phyloP scores from a whole-genome alignment of 1,140 invertebrate genomes.

The Drosophila miranda region DNA sequence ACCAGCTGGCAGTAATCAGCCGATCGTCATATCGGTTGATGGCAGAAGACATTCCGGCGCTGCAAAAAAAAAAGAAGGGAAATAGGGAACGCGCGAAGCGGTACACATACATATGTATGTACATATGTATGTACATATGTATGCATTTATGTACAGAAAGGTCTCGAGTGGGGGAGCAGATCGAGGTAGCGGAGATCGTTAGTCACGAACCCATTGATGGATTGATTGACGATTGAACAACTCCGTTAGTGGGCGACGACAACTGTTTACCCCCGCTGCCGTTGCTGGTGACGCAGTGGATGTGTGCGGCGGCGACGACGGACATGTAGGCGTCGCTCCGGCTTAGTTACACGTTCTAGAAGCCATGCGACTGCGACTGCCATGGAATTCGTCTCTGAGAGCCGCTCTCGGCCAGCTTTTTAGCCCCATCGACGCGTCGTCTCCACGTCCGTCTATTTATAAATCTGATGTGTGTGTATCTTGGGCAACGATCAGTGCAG shows the following conservation, averaged over 20 bases:
- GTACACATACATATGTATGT: too few species aligned
- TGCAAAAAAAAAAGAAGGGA: not conserved
- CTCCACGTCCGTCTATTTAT: conserved; percentile 62
- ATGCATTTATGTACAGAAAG: not conserved
- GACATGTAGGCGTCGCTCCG: conserved; percentile 37
- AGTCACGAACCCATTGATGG: conserved; percentile 26
- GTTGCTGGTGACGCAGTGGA: conserved; percentile 31
- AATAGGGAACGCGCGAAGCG: not conserved
- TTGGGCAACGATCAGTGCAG: conserved; percentile 25
- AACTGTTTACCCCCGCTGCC: conserved; percentile 23
- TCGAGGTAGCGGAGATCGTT: conserved; percentile 8
- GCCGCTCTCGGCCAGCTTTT: conserved; percentile 35
- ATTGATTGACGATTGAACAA: conserved; percentile 16
- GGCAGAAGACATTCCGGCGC: conserved; percentile 26
- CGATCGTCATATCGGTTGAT: conserved; percentile 20
- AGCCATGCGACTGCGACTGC: conserved; percentile 64
- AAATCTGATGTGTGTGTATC: conserved; percentile 76
- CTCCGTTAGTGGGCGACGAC: conserved; percentile 26
- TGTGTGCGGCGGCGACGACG: conserved; percentile 23
- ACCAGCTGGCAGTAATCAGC: conserved; percentile 21
- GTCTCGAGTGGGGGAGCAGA: too few species aligned
- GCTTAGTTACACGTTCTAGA: conserved; percentile 56
- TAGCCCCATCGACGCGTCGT: conserved; percentile 13
- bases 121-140: not conserved
- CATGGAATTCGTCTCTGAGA: conserved; percentile 53